Evolutionary conservation across 1,140 invertebrate genomes (phyloP), one percentile per base, ranked within the genome.

Genomic region (Leptestheria dahalacensis): DNA sequence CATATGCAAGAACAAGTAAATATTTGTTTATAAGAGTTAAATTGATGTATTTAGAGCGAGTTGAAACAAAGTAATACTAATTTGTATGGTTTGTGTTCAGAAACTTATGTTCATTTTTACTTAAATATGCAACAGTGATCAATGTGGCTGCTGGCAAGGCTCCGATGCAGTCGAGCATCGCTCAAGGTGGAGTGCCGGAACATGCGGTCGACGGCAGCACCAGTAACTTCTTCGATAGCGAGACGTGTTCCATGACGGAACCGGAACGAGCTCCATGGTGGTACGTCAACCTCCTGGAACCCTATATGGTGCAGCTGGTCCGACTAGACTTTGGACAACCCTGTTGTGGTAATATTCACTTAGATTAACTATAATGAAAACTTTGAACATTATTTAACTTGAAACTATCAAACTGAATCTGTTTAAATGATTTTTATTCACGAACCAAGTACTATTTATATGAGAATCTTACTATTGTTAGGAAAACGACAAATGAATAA

Each of bases 121-220:
- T 6, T 41, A 15, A 41, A 41, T 41, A 9, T 41, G 33, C 15
- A 41, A 41, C 33, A 41, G 91, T 95, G 52, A 67, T 94, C n/a
- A 94, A 95, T 70, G 91, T 95, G 47, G 91, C 91, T 1, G 89
- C 88, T 21, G 91, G 91, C 10, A 95, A 95, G 72, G 91, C 91
- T 1, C 89, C 91, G 0, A 94, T 94, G 90, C 91, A 95, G 72
- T 86, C 85, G 0, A 91, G 86, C 25, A 87, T 84, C 0, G 82
- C 87, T 12, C 80, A 83, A 2, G 83, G 84, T 12, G 91, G 88
- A 28, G 85, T 89, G 6, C 88, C 91, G 0, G 90, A 94, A 69
- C 84, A 86, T 66, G 90, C 89, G 4, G 85, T 95, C 23, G 91
- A 94, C 68, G 90, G 90, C 6, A 91, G 86, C 66, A 92, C 89